phyloP scores from a whole-genome alignment of 2,113 vertebrate species.

The Nymphicus hollandicus region DNA sequence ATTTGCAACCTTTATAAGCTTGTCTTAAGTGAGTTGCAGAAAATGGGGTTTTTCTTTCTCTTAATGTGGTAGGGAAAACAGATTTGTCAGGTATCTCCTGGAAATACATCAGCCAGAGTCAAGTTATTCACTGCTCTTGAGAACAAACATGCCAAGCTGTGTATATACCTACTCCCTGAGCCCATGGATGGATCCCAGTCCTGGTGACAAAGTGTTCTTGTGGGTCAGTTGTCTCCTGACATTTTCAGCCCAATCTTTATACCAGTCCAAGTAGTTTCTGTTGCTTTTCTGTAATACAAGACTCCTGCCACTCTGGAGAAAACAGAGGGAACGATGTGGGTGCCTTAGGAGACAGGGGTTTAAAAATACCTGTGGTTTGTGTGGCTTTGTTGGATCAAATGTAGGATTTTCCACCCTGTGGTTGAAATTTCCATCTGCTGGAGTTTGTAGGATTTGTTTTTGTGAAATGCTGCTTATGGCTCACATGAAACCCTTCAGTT shows the following conservation, averaged over 20 bases:
- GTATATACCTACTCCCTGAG: background rate
- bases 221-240: background rate
- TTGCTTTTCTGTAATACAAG: background rate
- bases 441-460: slow-evolving; percentile 42
- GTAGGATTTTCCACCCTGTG: slow-evolving; percentile 15
- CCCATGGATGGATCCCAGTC: background rate
- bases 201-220: background rate
- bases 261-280: background rate
- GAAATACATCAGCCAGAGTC: background rate
- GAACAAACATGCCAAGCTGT: background rate
- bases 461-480: slow-evolving; percentile 1
- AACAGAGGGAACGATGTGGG: background rate
- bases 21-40: background rate
- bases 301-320: background rate
- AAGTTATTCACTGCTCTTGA: background rate
- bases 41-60: background rate
- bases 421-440: slow-evolving; percentile 27
- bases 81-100: background rate
- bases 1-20: background rate
- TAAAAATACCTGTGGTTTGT: slow-evolving; percentile 37
- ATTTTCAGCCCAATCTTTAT: background rate
- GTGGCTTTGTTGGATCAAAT: slow-evolving; percentile 22
- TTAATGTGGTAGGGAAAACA: background rate
- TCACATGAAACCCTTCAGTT: background rate
- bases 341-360: background rate